A percentile compares a stretch with the other conserved stretches of the same genome.
Evolutionary conservation across 2,113 vertebrate species (phyloP).

Genomic region (Lonchura striata): DNA sequence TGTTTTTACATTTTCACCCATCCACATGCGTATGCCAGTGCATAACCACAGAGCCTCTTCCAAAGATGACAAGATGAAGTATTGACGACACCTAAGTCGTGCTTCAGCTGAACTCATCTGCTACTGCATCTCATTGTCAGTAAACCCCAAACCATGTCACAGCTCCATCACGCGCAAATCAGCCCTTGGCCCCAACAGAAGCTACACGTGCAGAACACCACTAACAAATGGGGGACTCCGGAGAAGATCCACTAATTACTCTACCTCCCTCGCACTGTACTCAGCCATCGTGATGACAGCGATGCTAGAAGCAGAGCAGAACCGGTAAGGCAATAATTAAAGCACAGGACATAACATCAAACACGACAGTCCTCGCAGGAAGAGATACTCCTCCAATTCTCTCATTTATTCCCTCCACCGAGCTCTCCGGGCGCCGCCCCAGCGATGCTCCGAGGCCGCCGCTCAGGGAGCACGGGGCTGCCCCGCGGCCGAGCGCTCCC

Average conservation of each 20-base stretch:
- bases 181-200: not conserved
- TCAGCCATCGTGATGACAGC: not conserved
- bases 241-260: not conserved
- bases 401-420: not conserved
- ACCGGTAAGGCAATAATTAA: not conserved
- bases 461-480: not conserved
- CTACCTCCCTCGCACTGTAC: not conserved
- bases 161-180: accelerated
- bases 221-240: not conserved
- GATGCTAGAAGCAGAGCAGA: not conserved
- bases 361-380: accelerated
- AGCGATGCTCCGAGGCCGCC: not conserved
- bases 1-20: not conserved
- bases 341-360: accelerated
- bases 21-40: not conserved
- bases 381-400: accelerated
- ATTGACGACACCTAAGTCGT: accelerated
- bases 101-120: too few species aligned
- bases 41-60: too few species aligned
- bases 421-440: not conserved
- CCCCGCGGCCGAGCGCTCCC: not conserved
- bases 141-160: accelerated
- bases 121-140: not conserved
- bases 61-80: not conserved
- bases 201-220: not conserved